These are phyloP conservation scores for Cassiopea xamachana DNA, from an alignment of 30 jellyfish, hydroid and myxozoan species.

Conservation along the genomic window DNA sequence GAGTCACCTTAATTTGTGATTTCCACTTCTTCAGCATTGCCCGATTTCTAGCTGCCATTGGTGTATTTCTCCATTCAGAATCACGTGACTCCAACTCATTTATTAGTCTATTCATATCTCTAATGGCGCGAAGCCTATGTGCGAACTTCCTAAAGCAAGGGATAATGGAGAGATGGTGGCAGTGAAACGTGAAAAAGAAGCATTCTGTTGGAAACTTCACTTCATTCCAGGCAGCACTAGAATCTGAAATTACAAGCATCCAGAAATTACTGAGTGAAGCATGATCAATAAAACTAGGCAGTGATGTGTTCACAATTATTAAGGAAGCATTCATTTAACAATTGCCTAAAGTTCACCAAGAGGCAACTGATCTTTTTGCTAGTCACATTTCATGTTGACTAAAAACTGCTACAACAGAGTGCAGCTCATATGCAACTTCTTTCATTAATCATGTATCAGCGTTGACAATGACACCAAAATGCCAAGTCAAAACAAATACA, in stretches of 20 bases:
- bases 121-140: slow-evolving; percentile 82
- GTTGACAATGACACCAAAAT: too few species aligned
- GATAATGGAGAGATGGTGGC: slow-evolving; percentile 94
- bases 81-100: slow-evolving; percentile 91
- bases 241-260: slow-evolving; percentile 28
- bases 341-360: too few species aligned
- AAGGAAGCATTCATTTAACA: too few species aligned
- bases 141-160: slow-evolving; percentile 89
- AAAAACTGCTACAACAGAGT: too few species aligned
- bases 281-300: too few species aligned
- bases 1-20: slow-evolving; percentile 80
- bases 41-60: slow-evolving; percentile 90
- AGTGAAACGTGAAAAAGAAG: slow-evolving; percentile 86
- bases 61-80: slow-evolving; percentile 91
- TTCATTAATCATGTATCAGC: too few species aligned
- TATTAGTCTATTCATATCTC: slow-evolving; percentile 90
- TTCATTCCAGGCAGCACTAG: slow-evolving; percentile 65
- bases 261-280: too few species aligned
- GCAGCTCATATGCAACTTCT: too few species aligned
- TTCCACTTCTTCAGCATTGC: slow-evolving; percentile 91
- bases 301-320: too few species aligned
- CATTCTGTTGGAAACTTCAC: slow-evolving; percentile 95
- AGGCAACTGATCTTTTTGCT: too few species aligned
- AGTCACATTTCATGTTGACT: too few species aligned
- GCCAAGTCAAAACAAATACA: too few species aligned